Percentiles rank a stretch among this genome's conserved stretches.
Evolutionary conservation across 2,113 vertebrate genomes (phyloP).

Genomic region (Tragulus kanchil): DNA sequence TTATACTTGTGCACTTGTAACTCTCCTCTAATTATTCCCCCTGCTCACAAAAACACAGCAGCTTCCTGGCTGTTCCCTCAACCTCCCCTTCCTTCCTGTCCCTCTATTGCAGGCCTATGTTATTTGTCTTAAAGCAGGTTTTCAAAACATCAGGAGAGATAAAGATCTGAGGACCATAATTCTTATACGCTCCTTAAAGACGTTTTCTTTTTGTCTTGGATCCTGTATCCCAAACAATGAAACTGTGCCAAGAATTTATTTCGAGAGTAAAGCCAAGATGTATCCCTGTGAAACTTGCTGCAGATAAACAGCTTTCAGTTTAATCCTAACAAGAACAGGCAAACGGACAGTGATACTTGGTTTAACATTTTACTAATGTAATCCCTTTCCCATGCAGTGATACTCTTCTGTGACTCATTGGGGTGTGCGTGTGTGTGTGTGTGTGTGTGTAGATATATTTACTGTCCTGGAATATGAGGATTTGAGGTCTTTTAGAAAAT

Average conservation of each 20-base stretch:
- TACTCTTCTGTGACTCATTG: constrained; percentile 1
- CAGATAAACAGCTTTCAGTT: constrained; percentile 70
- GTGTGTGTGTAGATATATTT: neutral
- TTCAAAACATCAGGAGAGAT: constrained; percentile 68
- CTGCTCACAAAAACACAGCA: constrained; percentile 63
- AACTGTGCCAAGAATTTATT: constrained; percentile 69
- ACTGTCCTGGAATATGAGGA: constrained; percentile 15
- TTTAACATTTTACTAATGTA: neutral
- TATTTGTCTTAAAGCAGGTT: constrained; percentile 61
- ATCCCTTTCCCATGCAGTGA: constrained; percentile 5
- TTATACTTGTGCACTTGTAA: constrained; percentile 40
- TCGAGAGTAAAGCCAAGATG: constrained; percentile 52
- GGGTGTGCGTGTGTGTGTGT: neutral
- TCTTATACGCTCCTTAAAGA: constrained; percentile 56
- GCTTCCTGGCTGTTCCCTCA: constrained; percentile 65
- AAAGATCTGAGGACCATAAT: constrained; percentile 66
- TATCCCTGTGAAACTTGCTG: neutral
- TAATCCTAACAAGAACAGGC: constrained; percentile 61
- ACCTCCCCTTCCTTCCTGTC: constrained; percentile 63
- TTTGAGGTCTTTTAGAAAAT: constrained; percentile 46
- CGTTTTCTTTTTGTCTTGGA: constrained; percentile 40
- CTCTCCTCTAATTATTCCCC: constrained; percentile 34
- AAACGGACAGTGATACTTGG: neutral
- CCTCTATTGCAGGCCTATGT: neutral
- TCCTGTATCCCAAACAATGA: constrained; percentile 67